These are phyloP conservation scores for Chiridota heheva DNA, from an alignment of 35 echinoderm and acorn worm genomes.

Conservation along the genomic window DNA sequence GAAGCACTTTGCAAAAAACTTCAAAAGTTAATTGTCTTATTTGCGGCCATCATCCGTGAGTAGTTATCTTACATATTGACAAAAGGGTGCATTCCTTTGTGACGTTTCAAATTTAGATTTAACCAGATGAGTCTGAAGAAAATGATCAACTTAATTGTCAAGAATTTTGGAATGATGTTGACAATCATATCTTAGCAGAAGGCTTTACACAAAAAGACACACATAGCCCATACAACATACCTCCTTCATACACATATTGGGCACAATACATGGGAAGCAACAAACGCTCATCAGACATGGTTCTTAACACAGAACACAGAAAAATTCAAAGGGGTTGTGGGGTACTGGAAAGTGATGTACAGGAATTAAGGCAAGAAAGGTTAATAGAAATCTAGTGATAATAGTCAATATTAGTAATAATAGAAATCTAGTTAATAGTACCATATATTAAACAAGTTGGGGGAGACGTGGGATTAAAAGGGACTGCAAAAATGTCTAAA, in stretches of 20 bases:
- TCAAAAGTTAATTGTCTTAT: constrained; percentile 18
- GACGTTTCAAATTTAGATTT: background rate
- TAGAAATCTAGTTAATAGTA: too few species aligned
- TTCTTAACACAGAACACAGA: constrained; percentile 35
- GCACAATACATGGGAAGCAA: constrained; percentile 12
- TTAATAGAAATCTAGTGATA: constrained; percentile 23
- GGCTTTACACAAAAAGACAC: background rate
- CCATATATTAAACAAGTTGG: constrained; percentile 12
- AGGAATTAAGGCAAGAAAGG: constrained; percentile 27
- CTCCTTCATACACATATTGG: constrained; percentile 22
- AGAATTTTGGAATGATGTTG: constrained; percentile 22
- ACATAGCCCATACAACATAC: background rate
- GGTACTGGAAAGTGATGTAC: background rate
- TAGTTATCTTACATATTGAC: constrained; percentile 30
- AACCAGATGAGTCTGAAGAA: constrained; percentile 16
- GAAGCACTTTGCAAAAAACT: constrained; percentile 9
- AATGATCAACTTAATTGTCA: constrained; percentile 3
- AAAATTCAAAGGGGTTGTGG: constrained; percentile 19
- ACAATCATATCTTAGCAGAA: background rate
- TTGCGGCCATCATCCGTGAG: constrained; percentile 34
- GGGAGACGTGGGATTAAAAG: background rate
- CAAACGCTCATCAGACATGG: background rate
- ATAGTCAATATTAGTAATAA: too few species aligned
- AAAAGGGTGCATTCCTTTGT: constrained; percentile 40
- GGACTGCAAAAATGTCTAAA: background rate